Evolutionary conservation across 2,113 vertebrate species (phyloP), one percentile per base, ranked within the genome.

Genomic region (Leiothrix lutea): DNA sequence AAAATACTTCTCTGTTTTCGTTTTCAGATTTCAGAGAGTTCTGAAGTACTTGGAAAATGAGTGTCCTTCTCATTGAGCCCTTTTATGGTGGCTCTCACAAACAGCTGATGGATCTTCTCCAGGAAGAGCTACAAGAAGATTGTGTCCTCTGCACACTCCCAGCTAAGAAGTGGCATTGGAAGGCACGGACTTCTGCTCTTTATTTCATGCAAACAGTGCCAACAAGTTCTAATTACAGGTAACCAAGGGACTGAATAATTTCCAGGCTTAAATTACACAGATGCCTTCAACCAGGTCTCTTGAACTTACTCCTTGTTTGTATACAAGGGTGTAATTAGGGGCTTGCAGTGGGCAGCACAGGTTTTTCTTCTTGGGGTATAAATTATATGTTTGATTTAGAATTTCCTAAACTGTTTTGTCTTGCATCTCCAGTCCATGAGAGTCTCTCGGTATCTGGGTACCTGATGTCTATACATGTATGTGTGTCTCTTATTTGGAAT

Each of bases 141-240:
- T 99, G 98, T 77, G 96, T 98, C 38, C 94, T 98, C 83, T 98
- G 98, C 80, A 98, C 98, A 0, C 98, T 99, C 22, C 98, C 99
- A 20, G 99, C 99, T 56, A 99, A 99, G 98, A 99, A 99, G 93
- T 99, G 99, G 99, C 99, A 99, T 62, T 99, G 99, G 99, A 99
- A 98, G 90, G 99, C 99, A 2, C 97, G 99, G 47, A 99, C 99
- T 1, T 97, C 99, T 1, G 99, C 99, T 17, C 97, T 99, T 33
- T 97, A 98, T 96, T 99, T 99, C 97, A 99, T 99, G 98, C 99
- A 99, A 94, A 97, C 93, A 38, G 94, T 99, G 66, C 99, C 99
- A 13, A 6, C 89, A 84, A 98, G 97, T 79, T 47, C 96, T 4
- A 87, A 94, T 18, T 99, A 99, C 98, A 99, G 99, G 99, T 99